Evolutionary conservation across 2,888 invertebrate species (phyloP), one percentile per base, ranked within the genome.

Genomic region (Drosophila mimetica): DNA sequence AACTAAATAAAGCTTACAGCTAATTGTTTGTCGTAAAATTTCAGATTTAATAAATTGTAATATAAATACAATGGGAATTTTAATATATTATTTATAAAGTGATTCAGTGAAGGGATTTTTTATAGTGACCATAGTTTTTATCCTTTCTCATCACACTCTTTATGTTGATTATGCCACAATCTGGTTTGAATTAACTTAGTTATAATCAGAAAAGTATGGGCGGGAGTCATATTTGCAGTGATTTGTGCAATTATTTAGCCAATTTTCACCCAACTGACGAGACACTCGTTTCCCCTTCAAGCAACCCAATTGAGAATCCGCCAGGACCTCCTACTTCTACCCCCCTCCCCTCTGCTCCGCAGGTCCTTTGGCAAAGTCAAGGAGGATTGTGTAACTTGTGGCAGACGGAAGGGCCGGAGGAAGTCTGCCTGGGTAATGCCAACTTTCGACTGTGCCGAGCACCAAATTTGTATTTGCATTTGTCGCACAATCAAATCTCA

Each of bases 341-440:
- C 30, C 18, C 28, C 16, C 28, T 3, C 11, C 18, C 14, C 9
- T 2, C 51, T 8, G 3, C n/a, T 36, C 18, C 14, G n/a, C 30
- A 13, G 36, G 11, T 34, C 8, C n/a, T 48, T 64, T 63, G 64
- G 50, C 39, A 61, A 74, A 69, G 77, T 74, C 69, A 58, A 51
- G 50, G 51, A 41, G 53, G 54, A 76, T 75, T 76, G 58, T 76
- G 55, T 64, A 76, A 76, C 74, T 75, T 76, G 41, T 47, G 11
- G 25, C 39, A 58, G 37, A 34, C 51, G 30, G 34, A 61, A 61
- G 46, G 50, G 53, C 25, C 32, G 28, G 50, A 39, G 69, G 44
- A 39, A 47, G 42, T 42, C 63, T 28, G 47, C 63, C 50, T 53
- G 70, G 51, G 51, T 72, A 71, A 63, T 51, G 71, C 44, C 71